Evolutionary conservation across 2,113 vertebrate species (phyloP).

Genomic region (Notothenia rossii): DNA sequence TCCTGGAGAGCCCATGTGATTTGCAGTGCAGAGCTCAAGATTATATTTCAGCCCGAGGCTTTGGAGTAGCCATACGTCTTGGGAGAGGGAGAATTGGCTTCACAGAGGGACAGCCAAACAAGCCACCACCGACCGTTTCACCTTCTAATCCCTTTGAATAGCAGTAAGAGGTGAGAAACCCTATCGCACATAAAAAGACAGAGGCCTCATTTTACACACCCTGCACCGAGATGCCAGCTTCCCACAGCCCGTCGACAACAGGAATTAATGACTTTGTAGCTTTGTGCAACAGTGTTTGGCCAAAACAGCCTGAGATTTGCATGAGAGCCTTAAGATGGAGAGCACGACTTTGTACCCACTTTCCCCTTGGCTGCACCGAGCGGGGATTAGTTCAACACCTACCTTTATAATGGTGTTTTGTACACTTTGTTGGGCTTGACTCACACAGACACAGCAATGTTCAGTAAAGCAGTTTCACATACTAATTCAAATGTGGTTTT

Average conservation of each 20-base stretch:
- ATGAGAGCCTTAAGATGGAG: conserved; percentile 35
- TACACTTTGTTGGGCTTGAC: conserved; percentile 9
- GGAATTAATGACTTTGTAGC: conserved; percentile 57
- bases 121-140: conserved; percentile 59
- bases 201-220: conserved; percentile 49
- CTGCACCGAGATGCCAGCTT: conserved; percentile 28
- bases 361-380: conserved; percentile 26
- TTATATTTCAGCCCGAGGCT: conserved; percentile 70
- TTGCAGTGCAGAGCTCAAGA: conserved; percentile 53
- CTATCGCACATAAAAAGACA: conserved; percentile 67
- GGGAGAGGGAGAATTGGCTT: conserved; percentile 57
- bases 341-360: conserved; percentile 22
- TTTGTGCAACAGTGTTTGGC: conserved; percentile 41
- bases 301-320: conserved; percentile 55
- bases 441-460: conserved; percentile 16
- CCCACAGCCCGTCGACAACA: conserved; percentile 29
- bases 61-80: conserved; percentile 55
- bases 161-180: conserved; percentile 67
- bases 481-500: not conserved
- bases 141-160: conserved; percentile 64
- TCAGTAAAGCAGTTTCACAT: not conserved
- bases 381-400: conserved; percentile 45
- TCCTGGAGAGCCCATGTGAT: conserved; percentile 41
- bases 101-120: conserved; percentile 29
- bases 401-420: conserved; percentile 24